A percentile compares a stretch with the other conserved stretches of the same genome.
These are phyloP conservation scores for Molorchus minor DNA, from an alignment of 2,888 invertebrate species.

Conservation along the genomic window DNA sequence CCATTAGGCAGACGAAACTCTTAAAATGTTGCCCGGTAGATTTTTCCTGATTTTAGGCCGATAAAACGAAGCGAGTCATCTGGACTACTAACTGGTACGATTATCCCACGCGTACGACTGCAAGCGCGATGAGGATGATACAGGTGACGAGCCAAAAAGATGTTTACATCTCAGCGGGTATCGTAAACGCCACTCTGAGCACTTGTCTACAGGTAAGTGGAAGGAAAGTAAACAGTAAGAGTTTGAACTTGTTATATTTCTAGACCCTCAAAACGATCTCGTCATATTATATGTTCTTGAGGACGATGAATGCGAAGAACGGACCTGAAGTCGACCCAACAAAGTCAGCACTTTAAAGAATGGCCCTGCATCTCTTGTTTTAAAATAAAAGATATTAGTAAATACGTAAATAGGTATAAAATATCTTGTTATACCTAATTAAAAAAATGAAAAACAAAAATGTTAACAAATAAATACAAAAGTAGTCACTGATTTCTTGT, in stretches of 20 bases:
- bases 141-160: background rate
- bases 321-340: background rate
- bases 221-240: background rate
- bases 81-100: slow-evolving; percentile 9
- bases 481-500: background rate
- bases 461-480: background rate
- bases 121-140: slow-evolving; percentile 3
- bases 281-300: slow-evolving; percentile 20
- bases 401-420: too few species aligned
- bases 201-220: background rate
- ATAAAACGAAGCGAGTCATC: background rate
- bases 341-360: background rate
- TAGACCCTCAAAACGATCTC: slow-evolving; percentile 8
- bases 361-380: too few species aligned
- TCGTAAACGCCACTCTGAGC: background rate
- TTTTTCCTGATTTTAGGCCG: slow-evolving; percentile 14
- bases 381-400: too few species aligned
- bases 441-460: background rate
- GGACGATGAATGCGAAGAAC: background rate
- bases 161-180: slow-evolving; percentile 3
- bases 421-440: background rate
- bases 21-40: background rate
- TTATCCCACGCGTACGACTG: background rate
- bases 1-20: too few species aligned
- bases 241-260: background rate